Conservation (phyloP, 1,140 invertebrate genomes). For the Pseudomyrmex concolor region DNA sequence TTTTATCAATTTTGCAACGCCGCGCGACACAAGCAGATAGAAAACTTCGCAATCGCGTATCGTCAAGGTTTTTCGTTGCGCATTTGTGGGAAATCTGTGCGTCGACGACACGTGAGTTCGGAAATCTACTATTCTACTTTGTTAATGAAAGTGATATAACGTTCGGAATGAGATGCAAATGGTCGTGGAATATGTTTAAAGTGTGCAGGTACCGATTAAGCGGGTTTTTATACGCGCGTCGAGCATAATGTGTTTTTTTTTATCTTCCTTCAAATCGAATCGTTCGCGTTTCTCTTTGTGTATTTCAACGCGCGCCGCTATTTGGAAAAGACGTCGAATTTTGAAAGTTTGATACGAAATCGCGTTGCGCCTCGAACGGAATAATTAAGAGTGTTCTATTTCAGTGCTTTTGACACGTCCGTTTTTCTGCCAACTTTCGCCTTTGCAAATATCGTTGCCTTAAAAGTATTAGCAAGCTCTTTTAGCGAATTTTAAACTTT, state of each 20-base stretch:
- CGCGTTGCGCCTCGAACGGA: neutral
- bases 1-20: slow-evolving; percentile 2
- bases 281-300: slow-evolving; percentile 37
- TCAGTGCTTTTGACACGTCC: neutral
- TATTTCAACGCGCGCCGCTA: slow-evolving; percentile 11
- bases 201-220: slow-evolving; percentile 64
- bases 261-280: slow-evolving; percentile 16
- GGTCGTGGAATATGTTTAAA: slow-evolving; percentile 69
- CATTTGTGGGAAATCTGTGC: slow-evolving; percentile 34
- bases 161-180: slow-evolving; percentile 76
- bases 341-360: slow-evolving; percentile 32
- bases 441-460: slow-evolving; percentile 17
- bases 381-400: slow-evolving; percentile 18
- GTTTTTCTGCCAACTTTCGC: slow-evolving; percentile 19
- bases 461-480: slow-evolving; percentile 21
- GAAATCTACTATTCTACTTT: slow-evolving; percentile 72
- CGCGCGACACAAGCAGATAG: neutral
- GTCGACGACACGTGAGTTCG: slow-evolving; percentile 36
- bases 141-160: slow-evolving; percentile 78
- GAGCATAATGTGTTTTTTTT: slow-evolving; percentile 68
- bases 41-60: slow-evolving; percentile 29
- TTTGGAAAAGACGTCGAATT: slow-evolving; percentile 20
- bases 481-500: slow-evolving; percentile 23
- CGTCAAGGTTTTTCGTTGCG: slow-evolving; percentile 16
- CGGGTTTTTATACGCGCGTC: slow-evolving; percentile 67